Evolutionary conservation across 2,113 vertebrate species (phyloP).

Genomic region (Tachycineta bicolor): DNA sequence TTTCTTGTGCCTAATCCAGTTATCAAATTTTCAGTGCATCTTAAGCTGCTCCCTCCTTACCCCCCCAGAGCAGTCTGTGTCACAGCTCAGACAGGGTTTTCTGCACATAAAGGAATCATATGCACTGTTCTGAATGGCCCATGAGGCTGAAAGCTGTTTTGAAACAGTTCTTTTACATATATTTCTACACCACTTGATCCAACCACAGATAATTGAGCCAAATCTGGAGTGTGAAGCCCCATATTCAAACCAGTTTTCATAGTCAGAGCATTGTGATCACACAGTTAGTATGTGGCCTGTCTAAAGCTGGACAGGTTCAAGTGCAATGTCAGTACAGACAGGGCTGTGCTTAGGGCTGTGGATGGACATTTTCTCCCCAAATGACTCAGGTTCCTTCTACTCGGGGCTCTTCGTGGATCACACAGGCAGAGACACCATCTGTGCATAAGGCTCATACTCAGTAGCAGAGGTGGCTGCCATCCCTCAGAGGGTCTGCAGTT

Average conservation of each 20-base stretch:
- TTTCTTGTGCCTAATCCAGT: neutral
- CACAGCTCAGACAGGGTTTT: neutral
- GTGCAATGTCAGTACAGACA: neutral
- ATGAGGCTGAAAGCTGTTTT: neutral
- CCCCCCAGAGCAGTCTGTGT: neutral
- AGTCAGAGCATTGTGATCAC: neutral
- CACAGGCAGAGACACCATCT: neutral
- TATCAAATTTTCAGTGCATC: neutral
- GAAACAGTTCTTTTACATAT: neutral
- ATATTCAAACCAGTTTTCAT: neutral
- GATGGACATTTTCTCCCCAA: neutral
- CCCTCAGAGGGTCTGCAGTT: neutral
- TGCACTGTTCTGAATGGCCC: neutral
- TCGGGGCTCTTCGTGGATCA: neutral
- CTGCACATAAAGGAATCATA: rapidly evolving
- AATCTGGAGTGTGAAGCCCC: neutral
- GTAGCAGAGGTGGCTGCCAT: neutral
- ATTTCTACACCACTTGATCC: neutral
- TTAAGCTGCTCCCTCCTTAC: neutral
- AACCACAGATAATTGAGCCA: neutral
- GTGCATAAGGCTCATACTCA: rapidly evolving
- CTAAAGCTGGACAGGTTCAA: neutral
- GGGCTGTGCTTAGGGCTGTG: neutral
- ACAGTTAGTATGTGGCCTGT: neutral
- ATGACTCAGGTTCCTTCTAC: neutral